Evolutionary conservation across 2,888 invertebrate genomes (phyloP).

Genomic region (Callosobruchus maculatus): DNA sequence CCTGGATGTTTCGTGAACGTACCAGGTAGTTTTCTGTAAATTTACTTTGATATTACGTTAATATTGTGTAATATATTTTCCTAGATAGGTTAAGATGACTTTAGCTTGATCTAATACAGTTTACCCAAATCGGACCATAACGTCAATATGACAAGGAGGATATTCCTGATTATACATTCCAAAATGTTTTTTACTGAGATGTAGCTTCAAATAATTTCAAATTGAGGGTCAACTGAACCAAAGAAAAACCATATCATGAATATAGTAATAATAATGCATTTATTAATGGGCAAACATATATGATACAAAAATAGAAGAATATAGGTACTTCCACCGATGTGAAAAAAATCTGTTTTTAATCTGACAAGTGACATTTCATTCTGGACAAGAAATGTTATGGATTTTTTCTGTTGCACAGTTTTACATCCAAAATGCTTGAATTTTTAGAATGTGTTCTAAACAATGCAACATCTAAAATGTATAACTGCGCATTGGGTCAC

Average conservation of each 20-base stretch:
- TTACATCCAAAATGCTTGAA: too few species aligned
- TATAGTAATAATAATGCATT: too few species aligned
- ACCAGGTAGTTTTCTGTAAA: slow-evolving; percentile 17
- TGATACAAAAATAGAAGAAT: too few species aligned
- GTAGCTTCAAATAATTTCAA: neutral
- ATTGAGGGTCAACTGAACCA: neutral
- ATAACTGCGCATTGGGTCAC: too few species aligned
- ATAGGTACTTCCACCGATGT: too few species aligned
- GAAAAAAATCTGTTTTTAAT: too few species aligned
- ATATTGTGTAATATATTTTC: slow-evolving; percentile 15
- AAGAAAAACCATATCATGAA: neutral
- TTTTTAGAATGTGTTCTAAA: too few species aligned
- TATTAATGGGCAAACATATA: too few species aligned
- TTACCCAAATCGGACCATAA: neutral
- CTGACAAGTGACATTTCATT: too few species aligned
- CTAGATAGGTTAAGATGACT: neutral
- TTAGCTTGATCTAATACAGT: neutral
- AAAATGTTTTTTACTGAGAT: neutral
- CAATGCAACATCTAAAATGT: too few species aligned
- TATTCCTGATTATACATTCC: neutral
- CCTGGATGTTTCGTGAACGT: slow-evolving; percentile 9
- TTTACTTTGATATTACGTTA: slow-evolving; percentile 30
- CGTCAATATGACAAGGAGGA: neutral
- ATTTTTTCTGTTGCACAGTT: too few species aligned
- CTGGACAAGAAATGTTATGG: too few species aligned